phyloP scores from a whole-genome alignment of 2,888 invertebrate genomes.

The Eulithis prunata region DNA sequence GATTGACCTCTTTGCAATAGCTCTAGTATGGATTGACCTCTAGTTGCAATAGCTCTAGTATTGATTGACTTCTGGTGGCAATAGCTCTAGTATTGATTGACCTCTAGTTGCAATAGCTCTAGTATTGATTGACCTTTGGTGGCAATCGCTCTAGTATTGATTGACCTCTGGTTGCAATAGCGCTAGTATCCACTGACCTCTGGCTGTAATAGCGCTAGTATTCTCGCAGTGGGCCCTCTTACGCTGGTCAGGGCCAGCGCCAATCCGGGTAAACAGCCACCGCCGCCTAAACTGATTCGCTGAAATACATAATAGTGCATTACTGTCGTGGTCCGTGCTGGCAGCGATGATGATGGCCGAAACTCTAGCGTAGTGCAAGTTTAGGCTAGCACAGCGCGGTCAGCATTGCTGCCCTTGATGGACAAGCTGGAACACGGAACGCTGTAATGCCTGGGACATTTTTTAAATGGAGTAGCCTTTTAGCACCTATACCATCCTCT shows the following conservation, averaged over 20 bases:
- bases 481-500: too few species aligned
- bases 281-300: conserved; percentile 61
- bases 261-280: conserved; percentile 63
- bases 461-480: too few species aligned
- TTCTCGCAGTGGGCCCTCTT: conserved; percentile 62
- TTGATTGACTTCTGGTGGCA: conserved; percentile 55
- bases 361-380: too few species aligned
- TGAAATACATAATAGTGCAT: conserved; percentile 31
- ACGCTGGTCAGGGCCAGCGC: conserved; percentile 65
- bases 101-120: too few species aligned
- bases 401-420: too few species aligned
- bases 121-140: conserved; percentile 47
- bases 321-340: too few species aligned
- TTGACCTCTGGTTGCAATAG: too few species aligned
- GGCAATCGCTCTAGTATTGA: conserved; percentile 61
- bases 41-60: too few species aligned
- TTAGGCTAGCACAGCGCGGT: too few species aligned
- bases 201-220: conserved; percentile 65
- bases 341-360: too few species aligned
- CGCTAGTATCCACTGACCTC: conserved; percentile 29
- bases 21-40: conserved; percentile 50
- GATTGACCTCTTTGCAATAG: conserved; percentile 51
- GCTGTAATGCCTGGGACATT: too few species aligned
- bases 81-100: conserved; percentile 55
- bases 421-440: too few species aligned